These are phyloP conservation scores for Toxostoma redivivum DNA, from an alignment of 2,113 vertebrate species.

Conservation along the genomic window DNA sequence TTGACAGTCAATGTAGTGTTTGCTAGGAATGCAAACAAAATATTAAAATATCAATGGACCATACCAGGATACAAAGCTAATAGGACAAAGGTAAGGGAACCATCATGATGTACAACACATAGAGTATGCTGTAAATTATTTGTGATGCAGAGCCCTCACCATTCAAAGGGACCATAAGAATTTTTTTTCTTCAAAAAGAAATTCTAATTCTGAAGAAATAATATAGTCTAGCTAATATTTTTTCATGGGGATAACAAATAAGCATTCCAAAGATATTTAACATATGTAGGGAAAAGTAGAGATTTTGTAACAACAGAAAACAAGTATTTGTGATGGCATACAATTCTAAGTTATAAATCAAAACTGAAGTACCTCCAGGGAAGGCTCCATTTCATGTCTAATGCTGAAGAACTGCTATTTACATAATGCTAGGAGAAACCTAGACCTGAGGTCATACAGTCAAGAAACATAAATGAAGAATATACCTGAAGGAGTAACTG, in stretches of 20 bases:
- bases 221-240: neutral
- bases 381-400: neutral
- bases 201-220: neutral
- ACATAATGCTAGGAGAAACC: slow-evolving; percentile 37
- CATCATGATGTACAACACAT: neutral
- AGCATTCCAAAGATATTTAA: neutral
- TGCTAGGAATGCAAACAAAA: neutral
- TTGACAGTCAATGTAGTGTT: neutral
- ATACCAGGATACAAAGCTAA: neutral
- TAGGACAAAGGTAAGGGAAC: neutral
- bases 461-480: slow-evolving; percentile 31
- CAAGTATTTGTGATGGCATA: neutral
- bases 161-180: neutral
- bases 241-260: neutral
- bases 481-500: neutral
- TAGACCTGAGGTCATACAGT: neutral
- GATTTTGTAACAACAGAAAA: neutral
- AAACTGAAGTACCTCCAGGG: neutral
- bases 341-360: neutral
- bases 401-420: slow-evolving; percentile 25
- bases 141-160: neutral
- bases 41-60: neutral
- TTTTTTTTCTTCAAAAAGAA: neutral
- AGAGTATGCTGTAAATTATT: neutral
- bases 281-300: neutral